Evolutionary conservation across 2,888 invertebrate species (phyloP), one percentile per base, ranked within the genome.

Genomic region (Rhagophthalmus giganteus): DNA sequence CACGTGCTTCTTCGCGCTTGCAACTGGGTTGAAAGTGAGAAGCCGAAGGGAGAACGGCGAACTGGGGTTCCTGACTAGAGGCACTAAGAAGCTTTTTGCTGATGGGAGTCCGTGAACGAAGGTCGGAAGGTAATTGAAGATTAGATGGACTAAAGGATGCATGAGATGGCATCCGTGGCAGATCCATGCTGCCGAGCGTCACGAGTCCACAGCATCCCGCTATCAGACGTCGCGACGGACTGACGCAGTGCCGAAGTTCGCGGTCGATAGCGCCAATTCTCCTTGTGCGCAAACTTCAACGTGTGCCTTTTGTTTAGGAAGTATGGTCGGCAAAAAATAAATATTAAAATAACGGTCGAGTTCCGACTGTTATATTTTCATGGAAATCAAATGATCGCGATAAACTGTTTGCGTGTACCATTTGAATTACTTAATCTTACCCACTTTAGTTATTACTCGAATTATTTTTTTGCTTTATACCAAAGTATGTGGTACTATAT

Each of bases 1-100:
- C 84, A 35, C 78, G 78, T 53, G 85, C 81, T 73, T 88, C 88
- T 71, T 88, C 87, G 25, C 86, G 78, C 55, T 75, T 76, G 54
- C 82, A 77, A 54, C 84, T 81, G 30, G 87, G 87, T 59, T 84
- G 83, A 63, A 83, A 82, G 63, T 78, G 76, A 46, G 72, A 67
- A 28, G 72, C 66, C 16, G 69, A 66, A 34, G 74, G 73, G 55
- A 74, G 62, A 40, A 71, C 63, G 20, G 73, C 70, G 60, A 75
- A 72, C 59, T 74, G 69, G 15, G 74, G 72, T 60, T 73, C 72
- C 52, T 61, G 60, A 39, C 34, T 62, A 38, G 66, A 54, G 51
- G 65, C 67, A 56, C 59, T 68, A 35, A 71, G 60, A 55, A 72
- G 59, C 35, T 67, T 63, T 57, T 66, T 66, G 60, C 70, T 71